Conservation (phyloP, 2,888 invertebrate genomes). For the Gasteruption jaculator region DNA sequence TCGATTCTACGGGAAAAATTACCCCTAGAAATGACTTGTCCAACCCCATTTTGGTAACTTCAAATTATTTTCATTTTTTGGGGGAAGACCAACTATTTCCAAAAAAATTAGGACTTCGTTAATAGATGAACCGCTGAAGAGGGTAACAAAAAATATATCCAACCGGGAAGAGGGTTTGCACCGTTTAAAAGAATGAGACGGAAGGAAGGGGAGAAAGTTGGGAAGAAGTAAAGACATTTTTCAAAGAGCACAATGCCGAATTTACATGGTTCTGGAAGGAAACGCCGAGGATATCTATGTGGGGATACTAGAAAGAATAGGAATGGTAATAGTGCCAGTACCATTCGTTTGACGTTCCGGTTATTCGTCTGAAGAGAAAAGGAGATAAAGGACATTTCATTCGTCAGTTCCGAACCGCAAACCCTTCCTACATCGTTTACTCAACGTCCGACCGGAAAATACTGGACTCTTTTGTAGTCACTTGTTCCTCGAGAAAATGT, state of each 20-base stretch:
- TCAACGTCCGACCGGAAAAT: slow-evolving; percentile 29
- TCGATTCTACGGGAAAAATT: no score
- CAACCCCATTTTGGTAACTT: no score
- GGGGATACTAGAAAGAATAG: slow-evolving; percentile 10
- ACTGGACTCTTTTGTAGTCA: slow-evolving; percentile 14
- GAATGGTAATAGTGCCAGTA: slow-evolving; percentile 7
- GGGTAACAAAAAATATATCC: no score
- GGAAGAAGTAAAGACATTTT: slow-evolving; percentile 28
- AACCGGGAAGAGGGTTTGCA: no score
- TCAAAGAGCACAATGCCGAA: slow-evolving; percentile 32
- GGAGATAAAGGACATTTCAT: slow-evolving; percentile 27
- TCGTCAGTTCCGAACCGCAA: slow-evolving; percentile 30
- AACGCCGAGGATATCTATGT: slow-evolving; percentile 2
- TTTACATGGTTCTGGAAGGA: slow-evolving; percentile 30
- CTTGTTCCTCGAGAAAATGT: slow-evolving; percentile 18
- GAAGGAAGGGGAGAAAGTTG: slow-evolving; percentile 19
- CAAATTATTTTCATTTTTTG: no score
- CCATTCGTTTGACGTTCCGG: no score
- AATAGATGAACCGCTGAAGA: no score
- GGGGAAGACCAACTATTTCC: no score
- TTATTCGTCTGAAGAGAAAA: slow-evolving; percentile 26
- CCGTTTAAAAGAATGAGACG: no score
- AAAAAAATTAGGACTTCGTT: no score
- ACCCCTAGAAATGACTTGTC: no score
- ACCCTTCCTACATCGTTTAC: slow-evolving; percentile 26